Conservation (phyloP, 2,797 vertebrate genomes). For the Saguinus oedipus region DNA sequence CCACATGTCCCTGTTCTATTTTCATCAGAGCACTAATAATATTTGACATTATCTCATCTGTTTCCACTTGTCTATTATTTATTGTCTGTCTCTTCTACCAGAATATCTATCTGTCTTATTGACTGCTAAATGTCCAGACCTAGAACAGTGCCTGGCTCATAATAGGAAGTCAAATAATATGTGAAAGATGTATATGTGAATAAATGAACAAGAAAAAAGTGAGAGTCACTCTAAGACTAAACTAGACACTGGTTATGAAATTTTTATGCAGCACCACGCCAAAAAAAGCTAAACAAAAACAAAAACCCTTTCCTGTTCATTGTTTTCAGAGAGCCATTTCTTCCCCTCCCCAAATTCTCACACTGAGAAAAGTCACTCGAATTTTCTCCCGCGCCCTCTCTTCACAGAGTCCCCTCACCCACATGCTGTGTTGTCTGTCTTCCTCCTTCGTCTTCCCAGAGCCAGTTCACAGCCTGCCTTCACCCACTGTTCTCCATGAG, state of each 20-base stretch:
- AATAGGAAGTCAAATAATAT: background rate
- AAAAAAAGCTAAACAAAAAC: background rate
- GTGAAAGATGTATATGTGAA: background rate
- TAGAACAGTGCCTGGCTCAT: background rate
- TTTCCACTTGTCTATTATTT: constrained; percentile 32
- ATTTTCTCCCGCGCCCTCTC: background rate
- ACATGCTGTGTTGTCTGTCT: background rate
- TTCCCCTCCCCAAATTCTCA: background rate
- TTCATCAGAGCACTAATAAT: background rate
- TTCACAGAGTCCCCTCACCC: background rate
- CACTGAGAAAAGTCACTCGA: background rate
- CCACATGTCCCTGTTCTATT: background rate
- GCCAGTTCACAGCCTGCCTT: background rate
- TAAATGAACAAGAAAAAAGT: background rate
- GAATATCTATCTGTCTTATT: constrained; percentile 4
- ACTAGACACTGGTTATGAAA: background rate
- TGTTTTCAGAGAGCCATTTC: background rate
- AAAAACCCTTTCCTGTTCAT: background rate
- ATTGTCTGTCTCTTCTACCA: background rate
- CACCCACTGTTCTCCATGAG: background rate
- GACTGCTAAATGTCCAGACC: background rate
- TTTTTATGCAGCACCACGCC: background rate
- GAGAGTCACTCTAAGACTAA: background rate
- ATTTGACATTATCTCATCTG: constrained; percentile 45
- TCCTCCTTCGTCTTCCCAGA: background rate